Base-by-base conservation (phyloP, 2,888 invertebrate genomes). In the Pristionchus exspectatus region DNA sequence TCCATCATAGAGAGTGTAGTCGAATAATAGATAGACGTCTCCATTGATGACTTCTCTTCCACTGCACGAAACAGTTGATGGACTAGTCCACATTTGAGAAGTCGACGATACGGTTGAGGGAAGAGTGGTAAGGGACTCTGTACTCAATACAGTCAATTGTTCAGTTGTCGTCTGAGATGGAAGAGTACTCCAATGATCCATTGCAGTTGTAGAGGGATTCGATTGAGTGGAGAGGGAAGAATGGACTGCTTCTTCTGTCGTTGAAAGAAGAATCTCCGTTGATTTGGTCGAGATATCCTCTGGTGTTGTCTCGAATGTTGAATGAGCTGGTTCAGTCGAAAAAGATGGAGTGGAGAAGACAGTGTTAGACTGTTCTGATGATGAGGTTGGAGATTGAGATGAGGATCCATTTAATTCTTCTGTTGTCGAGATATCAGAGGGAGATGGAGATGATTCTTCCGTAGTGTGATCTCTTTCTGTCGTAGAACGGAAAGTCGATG, bases 1-100 rank as follows among this genome's bases (percentile, higher is more conserved):
- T 86, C 66, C 86, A 38, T 86, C 44, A 27, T 66, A 69, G 33
- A 63, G 38, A 44, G 63, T 86, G 86, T 66, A 86, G 24, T 86
- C 86, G 44, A 66, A 86, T 24, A 86, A 16, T 38, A 86, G 38
- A 54, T 66, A 86, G n/a, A 86, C 30, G 18, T 86, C 86, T 66
- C 27, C 44, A 10, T 86, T 44, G n/a, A 63, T 69, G 0, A 86
- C 86, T 86, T 86, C 86, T 18, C 86, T 86, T 86, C 86, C 86
- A 63, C 33, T 44, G 44, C 86, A 86, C 9, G 38, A 33, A 24
- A 54, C 44, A 66, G 69, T 86, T 24, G 86, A 54, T 38, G 38
- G 44, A 63, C 24, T 33, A n/a, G 24, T 33, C 33, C 30, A n/a
- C n/a, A 59, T 4, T 84, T n/a, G 56, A 56, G 44, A 33, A 21